These are phyloP conservation scores for Nicator chloris DNA, from an alignment of 2,113 vertebrate genomes.

Conservation along the genomic window DNA sequence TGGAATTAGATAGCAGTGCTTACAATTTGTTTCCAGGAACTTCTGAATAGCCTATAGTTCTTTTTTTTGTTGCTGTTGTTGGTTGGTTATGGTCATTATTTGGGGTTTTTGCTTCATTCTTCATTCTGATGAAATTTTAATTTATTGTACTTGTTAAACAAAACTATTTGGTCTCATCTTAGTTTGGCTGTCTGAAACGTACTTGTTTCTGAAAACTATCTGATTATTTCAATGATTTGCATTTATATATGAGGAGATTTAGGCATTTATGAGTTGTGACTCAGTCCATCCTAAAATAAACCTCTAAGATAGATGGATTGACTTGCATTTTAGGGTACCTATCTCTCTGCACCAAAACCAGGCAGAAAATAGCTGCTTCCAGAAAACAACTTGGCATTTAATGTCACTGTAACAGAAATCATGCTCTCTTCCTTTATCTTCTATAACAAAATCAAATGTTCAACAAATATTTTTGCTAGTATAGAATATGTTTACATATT, in stretches of 20 bases:
- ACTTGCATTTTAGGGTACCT: neutral
- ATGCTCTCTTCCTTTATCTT: neutral
- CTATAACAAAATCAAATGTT: neutral
- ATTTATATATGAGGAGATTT: neutral
- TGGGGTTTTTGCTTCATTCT: accelerated
- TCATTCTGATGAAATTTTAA: neutral
- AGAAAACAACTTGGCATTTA: neutral
- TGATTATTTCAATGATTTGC: neutral
- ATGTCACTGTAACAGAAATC: neutral
- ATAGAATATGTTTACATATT: neutral
- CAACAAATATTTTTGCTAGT: neutral
- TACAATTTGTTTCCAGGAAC: neutral
- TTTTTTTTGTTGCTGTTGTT: neutral
- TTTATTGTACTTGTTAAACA: neutral
- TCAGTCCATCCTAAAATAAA: neutral
- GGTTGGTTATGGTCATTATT: neutral
- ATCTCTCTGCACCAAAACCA: neutral
- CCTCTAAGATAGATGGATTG: neutral
- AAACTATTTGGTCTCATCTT: neutral
- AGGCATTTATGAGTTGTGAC: neutral
- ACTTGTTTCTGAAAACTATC: neutral
- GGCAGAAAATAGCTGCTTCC: neutral
- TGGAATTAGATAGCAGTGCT: neutral
- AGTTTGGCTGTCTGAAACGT: neutral
- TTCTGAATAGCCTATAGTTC: neutral